Percentiles rank a stretch among this genome's conserved stretches.
phyloP scores from a whole-genome alignment of 2,888 invertebrate genomes.

The Toxonevra muliebris region DNA sequence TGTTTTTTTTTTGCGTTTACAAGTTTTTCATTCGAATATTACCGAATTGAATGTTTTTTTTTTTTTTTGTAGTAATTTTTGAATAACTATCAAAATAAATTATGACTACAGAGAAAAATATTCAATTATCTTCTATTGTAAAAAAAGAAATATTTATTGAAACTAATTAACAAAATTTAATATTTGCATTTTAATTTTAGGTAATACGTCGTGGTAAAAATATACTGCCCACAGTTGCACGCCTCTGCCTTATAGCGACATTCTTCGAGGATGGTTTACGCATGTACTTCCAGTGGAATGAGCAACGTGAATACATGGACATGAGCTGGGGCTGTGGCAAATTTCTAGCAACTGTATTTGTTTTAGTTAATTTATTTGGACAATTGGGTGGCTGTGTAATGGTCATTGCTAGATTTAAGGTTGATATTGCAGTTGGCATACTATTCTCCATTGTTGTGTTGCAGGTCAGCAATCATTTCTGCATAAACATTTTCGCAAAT shows the following conservation, averaged over 20 bases:
- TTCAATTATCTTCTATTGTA: too few species aligned
- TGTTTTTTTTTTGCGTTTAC: too few species aligned
- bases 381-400: conserved; percentile 96
- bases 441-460: conserved; percentile 95
- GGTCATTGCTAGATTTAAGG: conserved; percentile 92
- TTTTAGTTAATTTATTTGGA: conserved; percentile 92
- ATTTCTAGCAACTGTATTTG: conserved; percentile 93
- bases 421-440: conserved; percentile 89
- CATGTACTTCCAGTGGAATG: conserved; percentile 99
- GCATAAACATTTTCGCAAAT: background rate
- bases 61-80: background rate
- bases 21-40: too few species aligned
- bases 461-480: conserved; percentile 73
- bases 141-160: too few species aligned
- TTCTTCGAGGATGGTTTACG: conserved; percentile 98
- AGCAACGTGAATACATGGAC: conserved; percentile 97
- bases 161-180: background rate
- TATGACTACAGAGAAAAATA: too few species aligned
- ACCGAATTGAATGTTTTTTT: too few species aligned
- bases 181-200: conserved; percentile 66
- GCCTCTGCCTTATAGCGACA: conserved; percentile 96
- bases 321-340: conserved; percentile 97
- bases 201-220: conserved; percentile 91
- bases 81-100: background rate
- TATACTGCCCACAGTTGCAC: conserved; percentile 93